Conservation (phyloP, 2,113 vertebrate genomes). For the Menura novaehollandiae region DNA sequence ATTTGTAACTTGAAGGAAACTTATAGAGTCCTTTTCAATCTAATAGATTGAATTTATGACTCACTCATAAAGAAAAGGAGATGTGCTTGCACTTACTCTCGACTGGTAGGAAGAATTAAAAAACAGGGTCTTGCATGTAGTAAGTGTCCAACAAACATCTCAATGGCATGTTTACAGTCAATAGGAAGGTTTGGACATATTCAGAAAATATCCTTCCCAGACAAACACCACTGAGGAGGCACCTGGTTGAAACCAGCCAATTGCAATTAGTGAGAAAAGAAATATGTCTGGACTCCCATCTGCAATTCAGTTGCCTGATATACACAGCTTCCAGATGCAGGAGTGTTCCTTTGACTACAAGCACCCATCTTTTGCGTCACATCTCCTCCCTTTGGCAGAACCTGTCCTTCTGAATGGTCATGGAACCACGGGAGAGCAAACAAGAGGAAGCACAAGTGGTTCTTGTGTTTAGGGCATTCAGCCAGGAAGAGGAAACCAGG, state of each 20-base stretch:
- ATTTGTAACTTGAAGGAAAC: neutral
- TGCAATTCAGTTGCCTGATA: neutral
- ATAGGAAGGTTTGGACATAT: neutral
- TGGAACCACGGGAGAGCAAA: neutral
- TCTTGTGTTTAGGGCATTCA: neutral
- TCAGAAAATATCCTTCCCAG: neutral
- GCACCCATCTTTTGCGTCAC: fast-evolving
- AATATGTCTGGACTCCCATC: neutral
- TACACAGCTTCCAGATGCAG: neutral
- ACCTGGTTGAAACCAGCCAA: neutral
- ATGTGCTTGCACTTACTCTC: neutral
- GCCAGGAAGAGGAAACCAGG: neutral
- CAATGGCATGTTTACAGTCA: neutral
- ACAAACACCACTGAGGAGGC: neutral
- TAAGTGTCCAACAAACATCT: neutral
- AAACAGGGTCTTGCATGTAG: neutral
- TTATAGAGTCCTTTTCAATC: neutral
- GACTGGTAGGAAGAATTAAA: neutral
- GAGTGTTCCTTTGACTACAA: neutral
- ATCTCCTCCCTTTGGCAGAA: neutral
- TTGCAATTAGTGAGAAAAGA: neutral
- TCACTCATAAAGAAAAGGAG: neutral
- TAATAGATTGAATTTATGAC: neutral
- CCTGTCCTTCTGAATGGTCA: neutral
- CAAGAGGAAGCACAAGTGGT: neutral